Evolutionary conservation across 2,888 invertebrate species (phyloP).

Genomic region (Tinea semifulvella): DNA sequence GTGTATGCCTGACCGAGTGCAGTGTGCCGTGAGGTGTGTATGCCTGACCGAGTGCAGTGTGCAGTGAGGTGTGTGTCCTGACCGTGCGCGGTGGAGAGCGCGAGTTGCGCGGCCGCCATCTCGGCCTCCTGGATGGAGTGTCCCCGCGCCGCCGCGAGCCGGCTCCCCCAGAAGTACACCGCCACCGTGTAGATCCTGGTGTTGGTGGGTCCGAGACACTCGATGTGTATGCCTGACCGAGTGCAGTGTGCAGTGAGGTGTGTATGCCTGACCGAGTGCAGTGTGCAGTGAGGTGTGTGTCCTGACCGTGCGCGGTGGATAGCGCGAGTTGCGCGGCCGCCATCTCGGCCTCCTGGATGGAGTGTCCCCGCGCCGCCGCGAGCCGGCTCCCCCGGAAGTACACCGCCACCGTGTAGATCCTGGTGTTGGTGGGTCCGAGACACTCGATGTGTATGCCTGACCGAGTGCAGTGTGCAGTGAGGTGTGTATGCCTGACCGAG

Average conservation of each 20-base stretch:
- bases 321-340: constrained; percentile 94
- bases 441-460: too few relatives aligned
- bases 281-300: too few relatives aligned
- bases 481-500: too few relatives aligned
- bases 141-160: constrained; percentile 90
- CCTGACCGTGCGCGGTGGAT: constrained; percentile 78
- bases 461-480: too few relatives aligned
- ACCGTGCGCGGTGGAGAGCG: constrained; percentile 85
- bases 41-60: too few relatives aligned
- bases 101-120: constrained; percentile 96
- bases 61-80: too few relatives aligned
- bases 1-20: too few relatives aligned
- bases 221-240: too few relatives aligned
- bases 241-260: too few relatives aligned
- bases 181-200: constrained; percentile 96
- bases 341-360: constrained; percentile 99
- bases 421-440: constrained; percentile 96
- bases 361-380: constrained; percentile 91
- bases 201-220: constrained; percentile 96
- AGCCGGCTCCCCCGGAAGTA: constrained; percentile 91
- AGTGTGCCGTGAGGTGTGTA: too few relatives aligned
- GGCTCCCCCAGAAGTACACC: constrained; percentile 91
- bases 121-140: constrained; percentile 98
- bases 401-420: constrained; percentile 96
- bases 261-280: too few relatives aligned